Conservation (phyloP, 2,113 vertebrate species). For the Ciconia boyciana region DNA sequence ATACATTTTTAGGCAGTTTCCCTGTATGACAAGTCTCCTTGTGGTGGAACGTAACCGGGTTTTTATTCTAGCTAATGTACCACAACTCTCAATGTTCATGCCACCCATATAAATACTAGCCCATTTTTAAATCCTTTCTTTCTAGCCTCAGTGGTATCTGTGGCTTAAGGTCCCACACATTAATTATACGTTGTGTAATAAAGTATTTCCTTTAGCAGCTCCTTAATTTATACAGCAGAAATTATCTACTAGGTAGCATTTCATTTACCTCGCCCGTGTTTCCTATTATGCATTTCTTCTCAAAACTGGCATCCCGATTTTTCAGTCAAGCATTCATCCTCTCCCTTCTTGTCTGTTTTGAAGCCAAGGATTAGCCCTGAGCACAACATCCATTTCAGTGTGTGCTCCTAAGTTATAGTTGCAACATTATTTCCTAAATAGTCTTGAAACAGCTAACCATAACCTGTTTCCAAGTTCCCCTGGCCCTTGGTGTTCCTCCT, state of each 20-base stretch:
- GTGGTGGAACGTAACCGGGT: neutral
- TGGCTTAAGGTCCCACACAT: neutral
- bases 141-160: constrained; percentile 18
- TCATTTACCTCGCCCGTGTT: neutral
- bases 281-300: constrained; percentile 10
- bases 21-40: neutral
- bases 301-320: neutral
- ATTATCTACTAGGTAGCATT: neutral
- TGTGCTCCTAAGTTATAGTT: neutral
- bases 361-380: neutral
- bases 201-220: constrained; percentile 33
- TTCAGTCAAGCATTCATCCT: neutral
- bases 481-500: neutral
- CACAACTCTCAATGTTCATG: neutral
- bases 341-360: neutral
- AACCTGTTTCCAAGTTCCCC: neutral
- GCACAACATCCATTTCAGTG: neutral
- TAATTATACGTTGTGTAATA: constrained; percentile 8
- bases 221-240: constrained; percentile 16
- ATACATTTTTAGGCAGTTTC: neutral
- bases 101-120: neutral
- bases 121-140: neutral
- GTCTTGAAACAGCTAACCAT: neutral
- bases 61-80: neutral
- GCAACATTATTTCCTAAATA: neutral